A percentile compares a stretch with the other conserved stretches of the same genome.
Evolutionary conservation across 2,797 vertebrate genomes (phyloP).

Genomic region (Hafferia zeledoni): DNA sequence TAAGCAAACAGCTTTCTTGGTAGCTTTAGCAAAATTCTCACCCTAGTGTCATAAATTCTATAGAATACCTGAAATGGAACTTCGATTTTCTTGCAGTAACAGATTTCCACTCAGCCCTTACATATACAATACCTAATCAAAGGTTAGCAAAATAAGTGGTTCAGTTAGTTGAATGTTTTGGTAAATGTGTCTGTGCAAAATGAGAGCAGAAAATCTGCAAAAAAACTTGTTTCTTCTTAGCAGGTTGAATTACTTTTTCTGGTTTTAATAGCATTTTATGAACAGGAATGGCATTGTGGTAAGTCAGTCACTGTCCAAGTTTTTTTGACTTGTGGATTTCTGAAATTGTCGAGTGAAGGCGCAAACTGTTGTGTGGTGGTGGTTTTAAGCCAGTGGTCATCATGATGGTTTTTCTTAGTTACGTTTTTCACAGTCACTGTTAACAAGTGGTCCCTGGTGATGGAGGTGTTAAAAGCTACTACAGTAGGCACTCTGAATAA

Average conservation of each 20-base stretch:
- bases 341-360: neutral
- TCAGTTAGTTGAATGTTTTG: neutral
- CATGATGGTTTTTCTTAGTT: neutral
- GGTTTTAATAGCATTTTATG: neutral
- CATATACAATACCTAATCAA: neutral
- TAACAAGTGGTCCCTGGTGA: neutral
- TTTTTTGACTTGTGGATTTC: neutral
- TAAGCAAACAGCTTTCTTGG: neutral
- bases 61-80: neutral
- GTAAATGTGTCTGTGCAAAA: neutral
- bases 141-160: neutral
- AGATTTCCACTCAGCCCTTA: neutral
- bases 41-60: neutral
- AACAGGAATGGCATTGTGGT: neutral
- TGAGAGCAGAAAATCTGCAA: neutral
- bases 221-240: neutral
- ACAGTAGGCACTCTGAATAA: neutral
- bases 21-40: neutral
- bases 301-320: neutral
- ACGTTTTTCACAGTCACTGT: neutral
- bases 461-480: neutral
- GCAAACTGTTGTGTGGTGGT: neutral
- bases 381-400: neutral
- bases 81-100: neutral
- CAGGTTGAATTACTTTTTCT: neutral